Evolutionary conservation across 2,113 vertebrate species (phyloP).

Genomic region (Oryzias woworae): DNA sequence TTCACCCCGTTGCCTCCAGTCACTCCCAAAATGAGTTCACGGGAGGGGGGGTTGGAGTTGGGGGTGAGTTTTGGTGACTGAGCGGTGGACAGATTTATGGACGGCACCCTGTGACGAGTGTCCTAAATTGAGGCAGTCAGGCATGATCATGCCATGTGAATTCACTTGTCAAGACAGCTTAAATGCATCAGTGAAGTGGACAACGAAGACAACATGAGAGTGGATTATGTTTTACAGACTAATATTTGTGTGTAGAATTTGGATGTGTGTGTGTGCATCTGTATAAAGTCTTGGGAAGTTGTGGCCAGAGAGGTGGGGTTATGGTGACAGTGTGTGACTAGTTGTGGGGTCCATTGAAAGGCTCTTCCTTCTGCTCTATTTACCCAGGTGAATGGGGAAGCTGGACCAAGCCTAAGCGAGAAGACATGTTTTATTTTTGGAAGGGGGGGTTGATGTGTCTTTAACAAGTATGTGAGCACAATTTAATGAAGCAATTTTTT

Average conservation of each 20-base stretch:
- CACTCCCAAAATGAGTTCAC: slow-evolving; percentile 56
- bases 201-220: slow-evolving; percentile 15
- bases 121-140: slow-evolving; percentile 58
- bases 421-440: slow-evolving; percentile 58
- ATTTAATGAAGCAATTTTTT: slow-evolving; percentile 23
- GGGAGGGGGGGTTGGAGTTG: slow-evolving; percentile 16
- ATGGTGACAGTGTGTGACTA: slow-evolving; percentile 21
- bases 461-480: slow-evolving; percentile 40
- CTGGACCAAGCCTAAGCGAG: slow-evolving; percentile 67
- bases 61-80: slow-evolving; percentile 23
- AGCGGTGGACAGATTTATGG: slow-evolving; percentile 43
- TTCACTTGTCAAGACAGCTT: slow-evolving; percentile 74
- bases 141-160: slow-evolving; percentile 66
- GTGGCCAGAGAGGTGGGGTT: slow-evolving; percentile 17
- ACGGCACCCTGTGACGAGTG: slow-evolving; percentile 55
- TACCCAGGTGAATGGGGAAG: slow-evolving; percentile 79
- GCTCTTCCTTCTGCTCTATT: slow-evolving; percentile 82
- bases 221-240: slow-evolving; percentile 6
- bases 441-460: slow-evolving; percentile 30
- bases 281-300: slow-evolving; percentile 32
- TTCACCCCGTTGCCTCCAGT: slow-evolving; percentile 47
- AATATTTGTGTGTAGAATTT: slow-evolving; percentile 34
- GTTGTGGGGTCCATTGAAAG: slow-evolving; percentile 67
- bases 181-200: slow-evolving; percentile 59
- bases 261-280: slow-evolving; percentile 24